Evolutionary conservation across 2,797 vertebrate genomes (phyloP), one percentile per base, ranked within the genome.

Genomic region (Enteromius viviparus): DNA sequence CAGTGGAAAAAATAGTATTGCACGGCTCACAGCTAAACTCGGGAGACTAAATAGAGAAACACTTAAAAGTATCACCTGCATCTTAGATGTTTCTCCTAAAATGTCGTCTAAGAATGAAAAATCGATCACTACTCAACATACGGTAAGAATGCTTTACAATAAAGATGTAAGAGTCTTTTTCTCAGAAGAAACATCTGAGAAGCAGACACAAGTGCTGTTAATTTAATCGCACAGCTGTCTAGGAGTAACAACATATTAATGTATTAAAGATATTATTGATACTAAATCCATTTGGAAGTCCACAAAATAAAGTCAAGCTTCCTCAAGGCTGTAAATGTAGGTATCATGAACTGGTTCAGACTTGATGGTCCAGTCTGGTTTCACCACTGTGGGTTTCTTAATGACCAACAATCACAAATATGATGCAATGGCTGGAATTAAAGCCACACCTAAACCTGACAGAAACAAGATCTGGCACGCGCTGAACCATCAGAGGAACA

Each of bases 401-500:
- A 23, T 40, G 7, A 6, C 7, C 74, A 17, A 37, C 10, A 76
- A 53, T 23, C 3, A 9, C 14, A 9, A 17, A 11, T 19, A 10
- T 76, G 53, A 26, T 19, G 53, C 14, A 76, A 76, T 10, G 14
- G 8, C 6, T 42, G 74, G 1, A 42, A 6, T 60, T 60, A 76
- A 26, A 76, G 34, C 74, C 53, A 60, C 74, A 76, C 74, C 74
- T 76, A 42, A 34, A 60, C 34, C 71, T 37, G 71, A 76, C 21
- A 11, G n/a, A 42, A 60, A 60, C 74, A 42, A 37, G 62, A 51
- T 66, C 19, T 66, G 60, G n/a, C 60, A 51, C 12, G 60, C 60
- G 76, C 1, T 9, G 32, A 65, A n/a, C 29, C 62, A 6, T 5
- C 45, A 66, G 29, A 53, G 51, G 29, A 60, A 17, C 74, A 19